Conservation (phyloP, 2,888 invertebrate species). For the Lepidochrysops patricia region DNA sequence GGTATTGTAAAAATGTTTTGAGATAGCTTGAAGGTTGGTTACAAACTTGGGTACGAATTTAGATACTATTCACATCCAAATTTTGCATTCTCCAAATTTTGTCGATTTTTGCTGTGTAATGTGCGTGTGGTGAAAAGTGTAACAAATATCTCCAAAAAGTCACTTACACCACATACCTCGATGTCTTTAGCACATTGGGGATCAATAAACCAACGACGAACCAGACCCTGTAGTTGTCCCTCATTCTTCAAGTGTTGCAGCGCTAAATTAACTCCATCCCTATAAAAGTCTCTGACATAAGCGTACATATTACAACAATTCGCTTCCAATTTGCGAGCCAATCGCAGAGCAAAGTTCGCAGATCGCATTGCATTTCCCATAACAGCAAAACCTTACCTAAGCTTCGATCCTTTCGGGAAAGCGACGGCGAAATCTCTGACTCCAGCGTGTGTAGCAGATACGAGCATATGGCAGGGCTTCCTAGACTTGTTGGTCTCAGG, state of each 20-base stretch:
- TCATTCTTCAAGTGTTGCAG: slow-evolving; percentile 92
- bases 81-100: not conserved
- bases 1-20: too few species aligned
- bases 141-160: not conserved
- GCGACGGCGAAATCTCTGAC: slow-evolving; percentile 93
- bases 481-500: slow-evolving; percentile 16
- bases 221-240: slow-evolving; percentile 91
- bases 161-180: slow-evolving; percentile 19
- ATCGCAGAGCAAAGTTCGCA: slow-evolving; percentile 30
- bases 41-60: too few species aligned
- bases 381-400: slow-evolving; percentile 76
- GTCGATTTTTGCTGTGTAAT: not conserved
- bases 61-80: not conserved
- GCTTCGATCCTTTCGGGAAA: slow-evolving; percentile 91
- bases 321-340: not conserved
- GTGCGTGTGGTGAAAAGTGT: not conserved
- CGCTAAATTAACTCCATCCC: slow-evolving; percentile 94
- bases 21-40: too few species aligned
- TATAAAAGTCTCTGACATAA: slow-evolving; percentile 52
- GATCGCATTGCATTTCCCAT: slow-evolving; percentile 7
- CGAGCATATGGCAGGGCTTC: slow-evolving; percentile 96
- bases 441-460: slow-evolving; percentile 82
- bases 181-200: slow-evolving; percentile 37
- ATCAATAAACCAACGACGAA: slow-evolving; percentile 89
- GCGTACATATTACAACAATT: not conserved